phyloP scores from a whole-genome alignment of 2,797 vertebrate genomes.

The Calcarius lapponicus region DNA sequence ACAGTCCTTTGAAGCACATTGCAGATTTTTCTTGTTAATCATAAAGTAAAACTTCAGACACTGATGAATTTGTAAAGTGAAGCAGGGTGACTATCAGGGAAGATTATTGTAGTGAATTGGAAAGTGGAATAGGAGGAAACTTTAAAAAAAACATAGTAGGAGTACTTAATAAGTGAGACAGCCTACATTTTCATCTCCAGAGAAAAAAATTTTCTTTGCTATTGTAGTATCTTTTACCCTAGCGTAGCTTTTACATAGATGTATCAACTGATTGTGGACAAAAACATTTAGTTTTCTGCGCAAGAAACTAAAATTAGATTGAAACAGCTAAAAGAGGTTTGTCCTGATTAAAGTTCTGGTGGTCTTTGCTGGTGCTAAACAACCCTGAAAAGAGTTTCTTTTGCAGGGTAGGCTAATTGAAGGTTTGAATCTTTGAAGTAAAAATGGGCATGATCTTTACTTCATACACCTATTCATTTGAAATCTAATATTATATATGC shows the following conservation, averaged over 20 bases:
- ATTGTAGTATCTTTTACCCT: not conserved
- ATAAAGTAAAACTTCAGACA: slow-evolving; percentile 2
- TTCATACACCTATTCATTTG: not conserved
- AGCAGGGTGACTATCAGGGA: not conserved
- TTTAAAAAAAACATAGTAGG: not conserved
- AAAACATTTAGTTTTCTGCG: not conserved
- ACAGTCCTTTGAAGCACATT: not conserved
- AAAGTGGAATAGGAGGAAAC: not conserved
- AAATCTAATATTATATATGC: not conserved
- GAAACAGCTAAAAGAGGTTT: not conserved
- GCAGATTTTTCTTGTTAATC: not conserved
- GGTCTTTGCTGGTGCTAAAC: not conserved
- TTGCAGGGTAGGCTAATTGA: not conserved
- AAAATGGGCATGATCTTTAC: not conserved
- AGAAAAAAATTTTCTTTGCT: not conserved
- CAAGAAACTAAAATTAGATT: not conserved
- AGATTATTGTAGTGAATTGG: not conserved
- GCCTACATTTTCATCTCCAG: not conserved
- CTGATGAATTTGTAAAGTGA: slow-evolving; percentile 28
- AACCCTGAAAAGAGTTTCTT: not conserved
- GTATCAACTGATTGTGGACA: not conserved
- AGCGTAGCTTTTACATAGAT: rapidly evolving
- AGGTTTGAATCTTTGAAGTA: not conserved
- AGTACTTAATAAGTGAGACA: not conserved
- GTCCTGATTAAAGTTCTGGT: not conserved